Base-by-base conservation (phyloP, 2,113 vertebrate species). In the Micronycteris hirsuta region DNA sequence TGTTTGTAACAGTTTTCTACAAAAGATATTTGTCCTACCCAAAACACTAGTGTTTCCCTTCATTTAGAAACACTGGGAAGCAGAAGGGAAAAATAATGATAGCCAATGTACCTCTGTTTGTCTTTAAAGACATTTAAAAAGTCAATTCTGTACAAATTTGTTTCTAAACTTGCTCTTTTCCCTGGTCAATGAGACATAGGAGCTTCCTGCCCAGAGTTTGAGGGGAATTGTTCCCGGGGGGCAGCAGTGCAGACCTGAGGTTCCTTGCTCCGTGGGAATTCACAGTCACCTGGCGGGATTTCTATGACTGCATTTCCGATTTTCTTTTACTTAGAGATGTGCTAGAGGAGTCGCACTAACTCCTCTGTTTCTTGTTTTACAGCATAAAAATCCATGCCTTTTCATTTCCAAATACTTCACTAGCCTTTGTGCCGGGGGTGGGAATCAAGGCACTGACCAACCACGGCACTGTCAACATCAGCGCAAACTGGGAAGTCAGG, bases 331-430 rank as follows among this genome's bases (percentile, higher is more conserved):
- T 71, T 36, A 74, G 52, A 33, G 1, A 73, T 28, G 24, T 19
- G 13, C 22, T 9, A 10, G 38, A 33, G 74, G n/a, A 47, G 19
- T 8, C 31, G 15, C 20, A 45, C 65, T 97, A 77, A 98, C 58
- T 85, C 65, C 9, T 31, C 24, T 12, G 2, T 82, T 90, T 97
- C 86, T 97, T 91, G 86, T 88, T 97, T 97, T 95, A 58, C 91
- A 98, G 98, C 93, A 97, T 98, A 85, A 98, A 97, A 98, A 96
- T 98, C 96, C 96, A 81, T 1, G 80, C 92, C 93, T 71, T 98
- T 87, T 96, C 97, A 85, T 97, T 98, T 43, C 97, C 98, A 87
- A 98, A 98, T 89, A 96, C 96, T 7, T 98, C 98, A 73, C 52
- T 98, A 77, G 80, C 97, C 43, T 98, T 98, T 67, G 73, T 98